phyloP scores from a whole-genome alignment of 2,888 invertebrate genomes.

The Druceiella hillmani region DNA sequence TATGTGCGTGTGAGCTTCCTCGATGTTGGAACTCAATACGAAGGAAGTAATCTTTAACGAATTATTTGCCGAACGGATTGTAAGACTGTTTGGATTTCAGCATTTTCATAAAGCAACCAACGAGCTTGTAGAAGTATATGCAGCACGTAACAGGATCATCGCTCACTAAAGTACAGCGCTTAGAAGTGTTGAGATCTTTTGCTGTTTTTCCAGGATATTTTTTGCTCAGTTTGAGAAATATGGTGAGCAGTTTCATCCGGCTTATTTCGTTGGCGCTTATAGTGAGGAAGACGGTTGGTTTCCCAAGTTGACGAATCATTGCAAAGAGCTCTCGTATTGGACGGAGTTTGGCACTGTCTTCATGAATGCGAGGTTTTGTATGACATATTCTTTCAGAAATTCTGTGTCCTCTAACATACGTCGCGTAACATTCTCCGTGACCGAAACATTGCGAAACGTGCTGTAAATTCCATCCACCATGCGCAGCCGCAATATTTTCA shows the following conservation, averaged over 20 bases:
- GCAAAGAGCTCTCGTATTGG: conserved; percentile 34
- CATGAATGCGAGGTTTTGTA: conserved; percentile 30
- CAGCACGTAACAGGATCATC: conserved; percentile 30
- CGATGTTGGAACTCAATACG: conserved; percentile 33
- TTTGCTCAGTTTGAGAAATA: conserved; percentile 30
- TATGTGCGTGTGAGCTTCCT: conserved; percentile 34
- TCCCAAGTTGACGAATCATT: too few species aligned
- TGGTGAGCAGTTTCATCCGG: conserved; percentile 29
- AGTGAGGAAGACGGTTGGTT: conserved; percentile 29
- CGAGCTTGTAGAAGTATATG: conserved; percentile 29
- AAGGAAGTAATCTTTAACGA: conserved; percentile 29
- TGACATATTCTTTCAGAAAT: conserved; percentile 27
- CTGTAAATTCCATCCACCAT: too few species aligned
- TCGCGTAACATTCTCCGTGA: conserved; percentile 26
- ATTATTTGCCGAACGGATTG: conserved; percentile 29
- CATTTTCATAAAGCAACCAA: conserved; percentile 26
- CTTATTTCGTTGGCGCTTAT: conserved; percentile 34
- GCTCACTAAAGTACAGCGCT: conserved; percentile 23
- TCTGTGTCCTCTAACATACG: conserved; percentile 27
- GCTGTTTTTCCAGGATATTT: conserved; percentile 24
- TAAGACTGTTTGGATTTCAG: conserved; percentile 25
- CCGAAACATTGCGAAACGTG: conserved; percentile 26
- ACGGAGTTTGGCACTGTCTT: conserved; percentile 32
- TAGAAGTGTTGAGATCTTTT: conserved; percentile 23
- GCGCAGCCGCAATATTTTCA: conserved; percentile 31